These are phyloP conservation scores for Myotis planiceps DNA, from an alignment of 2,797 vertebrate species.

Conservation along the genomic window DNA sequence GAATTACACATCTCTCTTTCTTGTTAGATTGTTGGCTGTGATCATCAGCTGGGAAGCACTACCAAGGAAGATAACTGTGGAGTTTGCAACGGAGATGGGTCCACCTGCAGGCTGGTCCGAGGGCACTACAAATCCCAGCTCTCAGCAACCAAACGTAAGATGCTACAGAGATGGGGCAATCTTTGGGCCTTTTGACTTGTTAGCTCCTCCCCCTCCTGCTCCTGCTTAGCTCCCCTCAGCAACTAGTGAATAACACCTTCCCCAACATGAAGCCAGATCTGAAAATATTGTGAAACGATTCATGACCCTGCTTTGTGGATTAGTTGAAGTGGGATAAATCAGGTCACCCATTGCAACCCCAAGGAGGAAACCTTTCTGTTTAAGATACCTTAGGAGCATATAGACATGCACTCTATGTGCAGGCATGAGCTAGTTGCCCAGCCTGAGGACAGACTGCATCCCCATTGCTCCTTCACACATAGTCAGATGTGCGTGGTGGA, in stretches of 20 bases:
- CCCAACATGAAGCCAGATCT: neutral
- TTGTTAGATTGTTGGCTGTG: constrained; percentile 96
- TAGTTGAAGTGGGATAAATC: neutral
- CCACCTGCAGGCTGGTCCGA: constrained; percentile 96
- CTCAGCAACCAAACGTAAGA: constrained; percentile 94
- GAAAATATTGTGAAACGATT: neutral
- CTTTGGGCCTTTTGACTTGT: neutral
- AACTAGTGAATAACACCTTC: neutral
- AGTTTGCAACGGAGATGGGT: constrained; percentile 96
- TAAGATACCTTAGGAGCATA: neutral
- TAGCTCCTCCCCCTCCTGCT: neutral
- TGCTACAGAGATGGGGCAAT: neutral
- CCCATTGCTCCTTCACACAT: neutral
- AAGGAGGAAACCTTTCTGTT: neutral
- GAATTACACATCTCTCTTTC: constrained; percentile 83
- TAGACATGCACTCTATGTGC: too few species aligned
- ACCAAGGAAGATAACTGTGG: constrained; percentile 98
- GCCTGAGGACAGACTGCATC: neutral
- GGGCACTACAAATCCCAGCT: constrained; percentile 97
- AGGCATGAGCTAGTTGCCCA: neutral
- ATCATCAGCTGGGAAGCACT: constrained; percentile 95
- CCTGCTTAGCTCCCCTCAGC: neutral
- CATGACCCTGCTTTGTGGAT: neutral
- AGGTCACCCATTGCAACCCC: neutral
- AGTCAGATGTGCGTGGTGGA: neutral